Base-by-base conservation (phyloP, 2,797 vertebrate species). In the Nannoperca australis region DNA sequence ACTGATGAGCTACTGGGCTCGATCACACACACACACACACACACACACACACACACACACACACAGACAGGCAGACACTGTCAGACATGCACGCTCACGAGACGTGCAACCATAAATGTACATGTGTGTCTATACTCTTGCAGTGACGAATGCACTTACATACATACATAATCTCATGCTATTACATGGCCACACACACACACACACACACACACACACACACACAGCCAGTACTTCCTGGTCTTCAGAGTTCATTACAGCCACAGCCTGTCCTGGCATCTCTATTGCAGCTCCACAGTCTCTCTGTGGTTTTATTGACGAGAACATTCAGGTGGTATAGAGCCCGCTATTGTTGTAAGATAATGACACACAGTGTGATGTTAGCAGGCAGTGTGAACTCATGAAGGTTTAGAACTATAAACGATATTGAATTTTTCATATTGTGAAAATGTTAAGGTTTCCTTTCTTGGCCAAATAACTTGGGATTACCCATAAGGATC, bases 1-100 rank as follows among this genome's bases (percentile, higher is more conserved):
- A 97, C 96, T 97, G 97, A 98, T 98, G 97, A 98, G 97, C 97
- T 94, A 74, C 95, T 95, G 95, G 96, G 96, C 96, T 96, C 94
- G 63, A 89, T 89, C 88, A 64, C 80, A 71, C 76, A 78, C 84
- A 78, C 72, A 69, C 78, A 59, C 68, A 77, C 76, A 55, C 56
- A 59, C 62, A 18, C 38, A 40, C 40, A 42, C 76, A 54, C 71
- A 66, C 56, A 70, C 75, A 51, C 40, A 50, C 72, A 45, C 59
- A 59, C 56, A 73, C 60, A 53, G 45, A 27, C 53, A 54, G 38
- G 42, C 73, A 49, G 51, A 60, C 72, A 78, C 59, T 50, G 54
- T 72, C 50, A 64, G 58, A 73, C 40, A 24, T 32, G n/a, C 72
- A 81, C 42, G n/a, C 66, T 77, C 55, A 55, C 24, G 50, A 82